phyloP scores from a whole-genome alignment of 2,888 invertebrate genomes.

The Cyaniris semiargus region DNA sequence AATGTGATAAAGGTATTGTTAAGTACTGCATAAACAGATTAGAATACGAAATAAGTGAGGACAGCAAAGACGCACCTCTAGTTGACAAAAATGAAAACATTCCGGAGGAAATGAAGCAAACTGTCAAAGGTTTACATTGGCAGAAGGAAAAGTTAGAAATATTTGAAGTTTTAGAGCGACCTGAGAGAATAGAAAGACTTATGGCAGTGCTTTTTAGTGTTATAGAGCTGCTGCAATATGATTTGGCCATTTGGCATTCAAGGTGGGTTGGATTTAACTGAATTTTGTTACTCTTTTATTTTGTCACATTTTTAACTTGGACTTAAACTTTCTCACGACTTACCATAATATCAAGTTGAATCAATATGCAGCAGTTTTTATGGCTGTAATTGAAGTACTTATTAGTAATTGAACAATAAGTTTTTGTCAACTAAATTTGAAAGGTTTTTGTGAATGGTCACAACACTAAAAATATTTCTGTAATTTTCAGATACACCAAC shows the following conservation, averaged over 20 bases:
- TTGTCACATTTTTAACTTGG: no score
- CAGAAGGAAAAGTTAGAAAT: conserved; percentile 69
- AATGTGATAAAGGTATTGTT: conserved; percentile 59
- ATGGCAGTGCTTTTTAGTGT: conserved; percentile 73
- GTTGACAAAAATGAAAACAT: conserved; percentile 58
- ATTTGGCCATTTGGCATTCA: conserved; percentile 79
- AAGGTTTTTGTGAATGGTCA: not conserved
- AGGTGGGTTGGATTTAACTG: conserved; percentile 52
- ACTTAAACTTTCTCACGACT: no score
- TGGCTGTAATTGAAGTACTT: no score
- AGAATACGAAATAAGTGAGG: conserved; percentile 60
- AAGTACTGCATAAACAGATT: conserved; percentile 68
- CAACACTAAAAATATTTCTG: not conserved
- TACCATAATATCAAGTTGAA: no score
- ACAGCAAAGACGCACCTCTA: conserved; percentile 60
- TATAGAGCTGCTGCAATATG: conserved; percentile 77
- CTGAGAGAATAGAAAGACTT: conserved; percentile 72
- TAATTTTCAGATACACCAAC: conserved; percentile 57
- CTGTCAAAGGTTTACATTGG: conserved; percentile 64
- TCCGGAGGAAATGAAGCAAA: conserved; percentile 62
- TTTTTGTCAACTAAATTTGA: not conserved
- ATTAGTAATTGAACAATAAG: no score
- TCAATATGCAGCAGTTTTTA: no score
- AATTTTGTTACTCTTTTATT: not conserved
- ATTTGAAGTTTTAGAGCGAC: conserved; percentile 60